Evolutionary conservation across 2,113 vertebrate species (phyloP).

Genomic region (Oryzias curvinotus): DNA sequence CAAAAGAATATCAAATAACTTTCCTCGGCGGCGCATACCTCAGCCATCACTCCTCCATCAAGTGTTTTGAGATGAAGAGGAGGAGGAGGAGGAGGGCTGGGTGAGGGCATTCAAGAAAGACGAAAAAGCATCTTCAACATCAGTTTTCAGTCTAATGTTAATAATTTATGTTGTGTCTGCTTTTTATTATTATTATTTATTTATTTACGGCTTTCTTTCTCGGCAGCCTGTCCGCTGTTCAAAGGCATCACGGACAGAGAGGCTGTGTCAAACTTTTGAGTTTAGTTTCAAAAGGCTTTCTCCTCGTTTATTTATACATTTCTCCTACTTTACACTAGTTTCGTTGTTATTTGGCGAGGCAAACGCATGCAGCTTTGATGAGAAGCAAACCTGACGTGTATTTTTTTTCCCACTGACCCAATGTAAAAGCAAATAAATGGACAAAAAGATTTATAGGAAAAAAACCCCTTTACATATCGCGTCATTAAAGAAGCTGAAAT

Average conservation of each 20-base stretch:
- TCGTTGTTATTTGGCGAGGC: slow-evolving; percentile 73
- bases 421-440: slow-evolving; percentile 66
- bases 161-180: slow-evolving; percentile 82
- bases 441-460: slow-evolving; percentile 8
- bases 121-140: slow-evolving; percentile 76
- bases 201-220: slow-evolving; percentile 79
- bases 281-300: slow-evolving; percentile 78
- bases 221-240: slow-evolving; percentile 72
- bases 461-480: no score
- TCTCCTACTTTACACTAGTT: slow-evolving; percentile 68
- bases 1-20: slow-evolving; percentile 69
- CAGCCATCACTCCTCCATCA: slow-evolving; percentile 57
- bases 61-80: slow-evolving; percentile 54
- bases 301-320: slow-evolving; percentile 63
- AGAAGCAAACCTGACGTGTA: slow-evolving; percentile 70
- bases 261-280: slow-evolving; percentile 75
- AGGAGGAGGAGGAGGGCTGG: slow-evolving; percentile 26
- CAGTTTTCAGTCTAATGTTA: slow-evolving; percentile 81
- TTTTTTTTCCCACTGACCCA: slow-evolving; percentile 67
- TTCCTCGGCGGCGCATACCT: slow-evolving; percentile 51
- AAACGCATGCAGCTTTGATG: slow-evolving; percentile 76
- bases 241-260: slow-evolving; percentile 77
- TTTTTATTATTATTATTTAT: slow-evolving; percentile 83
- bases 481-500: slow-evolving; percentile 36
- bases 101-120: slow-evolving; percentile 55